Percentiles rank a stretch among this genome's conserved stretches.
phyloP scores from a whole-genome alignment of 2,797 vertebrate genomes.

The Leucoraja ocellata region DNA sequence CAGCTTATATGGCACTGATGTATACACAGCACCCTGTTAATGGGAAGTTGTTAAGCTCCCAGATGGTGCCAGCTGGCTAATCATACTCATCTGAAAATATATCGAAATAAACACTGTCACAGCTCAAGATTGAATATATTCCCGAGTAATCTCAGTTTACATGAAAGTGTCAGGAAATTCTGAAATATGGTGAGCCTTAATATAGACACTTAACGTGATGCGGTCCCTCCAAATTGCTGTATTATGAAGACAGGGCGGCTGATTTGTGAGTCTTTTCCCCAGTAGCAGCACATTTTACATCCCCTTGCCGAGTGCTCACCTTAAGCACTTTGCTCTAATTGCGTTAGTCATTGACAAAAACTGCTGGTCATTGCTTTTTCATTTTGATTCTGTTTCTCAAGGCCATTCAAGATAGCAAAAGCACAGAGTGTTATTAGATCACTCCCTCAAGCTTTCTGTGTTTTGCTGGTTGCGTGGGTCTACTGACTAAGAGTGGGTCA shows the following conservation, averaged over 20 bases:
- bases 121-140: conserved; percentile 36
- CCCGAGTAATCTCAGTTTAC: conserved; percentile 33
- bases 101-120: conserved; percentile 34
- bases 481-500: neutral
- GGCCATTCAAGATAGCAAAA: neutral
- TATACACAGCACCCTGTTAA: conserved; percentile 35
- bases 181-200: conserved; percentile 13
- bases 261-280: conserved; percentile 6
- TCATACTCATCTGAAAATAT: conserved; percentile 36
- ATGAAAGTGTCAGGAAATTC: conserved; percentile 26
- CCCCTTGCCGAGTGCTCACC: neutral
- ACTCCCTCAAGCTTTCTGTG: neutral
- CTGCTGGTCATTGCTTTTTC: conserved; percentile 22
- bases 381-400: neutral
- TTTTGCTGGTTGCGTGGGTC: neutral
- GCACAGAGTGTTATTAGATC: neutral
- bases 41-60: conserved; percentile 38
- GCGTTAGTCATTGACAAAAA: neutral
- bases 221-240: neutral
- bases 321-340: conserved; percentile 22
- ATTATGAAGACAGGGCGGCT: neutral
- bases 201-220: neutral
- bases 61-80: conserved; percentile 38
- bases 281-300: conserved; percentile 3
- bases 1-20: conserved; percentile 33